Evolutionary conservation across 2,113 vertebrate species (phyloP).

Genomic region (Carettochelys insculpta): DNA sequence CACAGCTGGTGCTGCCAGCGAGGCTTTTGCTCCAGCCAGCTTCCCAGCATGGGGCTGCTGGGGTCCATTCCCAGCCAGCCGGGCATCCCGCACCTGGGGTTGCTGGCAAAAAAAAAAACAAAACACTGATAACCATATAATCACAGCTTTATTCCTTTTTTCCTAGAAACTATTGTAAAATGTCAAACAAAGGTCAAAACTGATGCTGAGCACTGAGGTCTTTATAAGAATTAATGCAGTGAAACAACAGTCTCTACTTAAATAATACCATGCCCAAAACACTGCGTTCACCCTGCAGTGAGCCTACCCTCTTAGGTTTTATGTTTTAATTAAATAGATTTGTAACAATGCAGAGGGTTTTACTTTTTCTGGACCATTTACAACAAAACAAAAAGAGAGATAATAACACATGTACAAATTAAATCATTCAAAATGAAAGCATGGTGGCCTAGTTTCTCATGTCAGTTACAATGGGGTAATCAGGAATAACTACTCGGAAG

Average conservation of each 20-base stretch:
- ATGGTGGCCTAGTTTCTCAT: neutral
- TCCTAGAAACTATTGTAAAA: neutral
- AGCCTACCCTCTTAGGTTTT: fast-evolving
- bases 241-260: neutral
- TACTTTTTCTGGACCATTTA: neutral
- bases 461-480: fast-evolving
- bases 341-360: neutral
- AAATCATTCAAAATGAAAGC: neutral
- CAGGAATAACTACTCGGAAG: fast-evolving
- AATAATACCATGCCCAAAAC: neutral
- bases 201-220: neutral
- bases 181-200: neutral
- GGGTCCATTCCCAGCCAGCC: too few species aligned
- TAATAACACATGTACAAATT: neutral
- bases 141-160: neutral
- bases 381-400: neutral
- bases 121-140: too few species aligned
- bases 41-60: too few species aligned
- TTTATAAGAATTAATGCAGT: neutral
- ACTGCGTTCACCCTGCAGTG: neutral
- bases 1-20: too few species aligned
- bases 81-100: too few species aligned
- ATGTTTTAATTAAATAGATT: neutral
- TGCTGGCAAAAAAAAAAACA: too few species aligned
- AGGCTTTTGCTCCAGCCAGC: too few species aligned